These are phyloP conservation scores for Sphaeridia pumilis DNA, from an alignment of 2,888 invertebrate species.

Conservation along the genomic window DNA sequence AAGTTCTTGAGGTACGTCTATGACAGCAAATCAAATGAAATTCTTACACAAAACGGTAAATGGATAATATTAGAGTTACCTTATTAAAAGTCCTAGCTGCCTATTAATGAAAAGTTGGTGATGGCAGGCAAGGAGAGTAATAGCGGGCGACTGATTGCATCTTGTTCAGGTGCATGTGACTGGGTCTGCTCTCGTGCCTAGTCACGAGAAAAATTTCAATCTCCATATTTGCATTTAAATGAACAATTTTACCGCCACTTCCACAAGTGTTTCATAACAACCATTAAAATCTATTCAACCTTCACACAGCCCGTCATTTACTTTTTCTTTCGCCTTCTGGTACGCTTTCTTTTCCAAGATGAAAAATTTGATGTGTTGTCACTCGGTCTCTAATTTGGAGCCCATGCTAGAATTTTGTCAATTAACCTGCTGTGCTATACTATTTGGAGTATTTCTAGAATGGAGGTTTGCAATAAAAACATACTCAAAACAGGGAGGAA, in stretches of 20 bases:
- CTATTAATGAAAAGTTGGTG: constrained; percentile 19
- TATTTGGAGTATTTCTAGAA: too few relatives aligned
- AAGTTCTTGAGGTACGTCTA: too few relatives aligned
- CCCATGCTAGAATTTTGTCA: too few relatives aligned
- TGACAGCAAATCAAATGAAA: neutral
- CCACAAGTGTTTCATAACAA: constrained; percentile 17
- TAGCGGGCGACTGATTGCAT: constrained; percentile 11
- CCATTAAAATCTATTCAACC: constrained; percentile 16
- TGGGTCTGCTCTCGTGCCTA: constrained; percentile 2
- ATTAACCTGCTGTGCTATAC: too few relatives aligned
- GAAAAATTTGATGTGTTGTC: too few relatives aligned
- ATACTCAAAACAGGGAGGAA: too few relatives aligned
- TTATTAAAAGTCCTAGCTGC: constrained; percentile 13
- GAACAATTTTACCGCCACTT: constrained; percentile 14
- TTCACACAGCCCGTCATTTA: too few relatives aligned
- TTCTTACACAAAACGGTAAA: neutral
- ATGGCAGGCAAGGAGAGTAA: constrained; percentile 6
- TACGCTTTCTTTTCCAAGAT: too few relatives aligned
- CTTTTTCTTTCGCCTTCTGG: too few relatives aligned
- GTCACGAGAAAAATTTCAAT: constrained; percentile 19
- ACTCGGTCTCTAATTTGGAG: too few relatives aligned
- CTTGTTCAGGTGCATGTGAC: constrained; percentile 16
- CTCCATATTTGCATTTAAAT: constrained; percentile 20
- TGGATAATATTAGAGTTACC: constrained; percentile 14
- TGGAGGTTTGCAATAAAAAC: too few relatives aligned